phyloP scores from a whole-genome alignment of 2,888 invertebrate genomes.

The Chorisops tibialis region DNA sequence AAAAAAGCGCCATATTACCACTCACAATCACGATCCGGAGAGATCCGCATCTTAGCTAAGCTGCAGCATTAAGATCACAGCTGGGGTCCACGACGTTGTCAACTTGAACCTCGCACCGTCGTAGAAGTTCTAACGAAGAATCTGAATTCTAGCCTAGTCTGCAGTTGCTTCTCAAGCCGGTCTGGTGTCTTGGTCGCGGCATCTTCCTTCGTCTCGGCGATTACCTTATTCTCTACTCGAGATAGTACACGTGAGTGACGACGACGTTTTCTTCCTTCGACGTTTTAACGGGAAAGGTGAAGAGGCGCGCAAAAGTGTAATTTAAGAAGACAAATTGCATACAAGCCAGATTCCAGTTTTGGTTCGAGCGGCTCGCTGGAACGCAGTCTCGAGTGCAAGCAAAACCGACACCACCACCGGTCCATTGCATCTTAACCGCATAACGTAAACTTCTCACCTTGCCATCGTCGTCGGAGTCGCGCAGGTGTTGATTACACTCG shows the following conservation, averaged over 20 bases:
- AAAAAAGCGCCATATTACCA: background rate
- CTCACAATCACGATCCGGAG: constrained; percentile 1
- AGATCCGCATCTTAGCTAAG: background rate
- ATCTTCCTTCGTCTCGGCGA: background rate
- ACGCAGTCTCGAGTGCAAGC: background rate
- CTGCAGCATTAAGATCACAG: too few species aligned
- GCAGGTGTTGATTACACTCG: constrained; percentile 30
- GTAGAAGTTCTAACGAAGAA: background rate
- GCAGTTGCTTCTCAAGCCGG: constrained; percentile 17
- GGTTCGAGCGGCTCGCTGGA: background rate
- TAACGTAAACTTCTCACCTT: background rate
- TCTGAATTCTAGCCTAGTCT: background rate
- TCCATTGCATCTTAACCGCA: background rate
- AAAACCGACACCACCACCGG: constrained; percentile 1
- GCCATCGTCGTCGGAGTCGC: constrained; percentile 7
- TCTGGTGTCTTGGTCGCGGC: background rate
- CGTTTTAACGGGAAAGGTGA: background rate
- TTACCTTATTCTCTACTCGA: background rate
- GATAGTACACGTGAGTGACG: too few species aligned
- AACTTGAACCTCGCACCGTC: background rate
- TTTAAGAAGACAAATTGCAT: constrained; percentile 33
- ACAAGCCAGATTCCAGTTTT: constrained; percentile 26
- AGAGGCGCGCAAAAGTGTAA: constrained; percentile 19
- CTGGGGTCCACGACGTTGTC: background rate
- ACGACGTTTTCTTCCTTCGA: too few species aligned